Evolutionary conservation across 2,888 invertebrate genomes (phyloP), one percentile per base, ranked within the genome.

Genomic region (Caenorhabditis sp.): DNA sequence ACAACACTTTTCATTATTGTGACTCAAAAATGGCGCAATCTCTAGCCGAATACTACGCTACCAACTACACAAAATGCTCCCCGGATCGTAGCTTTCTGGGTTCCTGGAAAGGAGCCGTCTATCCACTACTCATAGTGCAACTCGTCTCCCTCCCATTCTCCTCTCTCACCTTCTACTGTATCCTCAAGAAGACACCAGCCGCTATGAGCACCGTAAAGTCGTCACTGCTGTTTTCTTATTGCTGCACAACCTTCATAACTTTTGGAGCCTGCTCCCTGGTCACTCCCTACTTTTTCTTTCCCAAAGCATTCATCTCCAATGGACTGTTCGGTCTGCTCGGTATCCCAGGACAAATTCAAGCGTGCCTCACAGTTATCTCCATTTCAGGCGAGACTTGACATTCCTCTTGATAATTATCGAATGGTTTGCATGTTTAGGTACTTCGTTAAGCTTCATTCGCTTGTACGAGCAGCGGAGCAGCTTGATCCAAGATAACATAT

Each of bases 81-180:
- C 32, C 32, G 1, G 56, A 56, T 18, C 9, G n/a, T 2, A 56
- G 32, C 28, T 56, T 28, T n/a, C 5, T 56, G 9, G 56, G 32
- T 1, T 28, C 56, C 11, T 56, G 56, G 56, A 24, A 32, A 32
- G 56, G 56, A 32, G n/a, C 24, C 18, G 56, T 32, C n/a, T 56
- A 56, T 56, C 28, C 56, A 2, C 4, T 28, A 1, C 56, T 9
- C n/a, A n/a, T 28, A 15, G 11, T 56, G 6, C 56, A 56, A 56
- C 2, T 56, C 18, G 5, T 56, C 9, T 1, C 56, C n/a, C 15
- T 56, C n/a, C 56, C 56, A 15, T 56, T 28, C 24, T 11, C 22
- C 8, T 13, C 24, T 2, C 51, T 51, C 51, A 24, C 51, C 24
- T 51, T 24, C 51, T 56, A 56, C 32, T 9, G 20, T 6, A 28